Evolutionary conservation across 2,113 vertebrate genomes (phyloP), one percentile per base, ranked within the genome.

Genomic region (Chaenocephalus aceratus): DNA sequence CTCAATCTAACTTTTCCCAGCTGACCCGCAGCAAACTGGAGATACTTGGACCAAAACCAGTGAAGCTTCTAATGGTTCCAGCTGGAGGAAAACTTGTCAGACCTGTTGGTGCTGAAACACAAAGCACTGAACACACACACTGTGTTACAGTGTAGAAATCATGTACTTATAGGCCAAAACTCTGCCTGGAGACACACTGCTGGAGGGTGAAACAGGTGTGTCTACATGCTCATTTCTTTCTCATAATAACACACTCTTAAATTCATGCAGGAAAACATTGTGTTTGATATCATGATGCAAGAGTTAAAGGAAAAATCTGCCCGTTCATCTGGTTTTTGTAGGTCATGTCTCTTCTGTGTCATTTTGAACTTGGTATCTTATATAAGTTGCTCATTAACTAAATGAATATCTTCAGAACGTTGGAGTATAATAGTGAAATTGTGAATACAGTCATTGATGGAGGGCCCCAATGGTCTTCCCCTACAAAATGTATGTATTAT

Each of bases 301-400:
- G 14, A n/a, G 51, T 68, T 69, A 54, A 61, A 79, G 62, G 77
- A 74, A 83, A 84, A 74, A 77, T 82, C 68, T 49, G 69, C 79
- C 60, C 44, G 58, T 53, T 71, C 2, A 67, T 69, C 26, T 8
- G 14, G 49, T 26, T n/a, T 10, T 12, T 14, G 48, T 10, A 0
- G 8, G 3, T 60, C 36, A 41, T 41, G 7, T 41, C 2, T 3
- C 2, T 2, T 56, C 48, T 61, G 8, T n/a, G 5, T 61, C 0
- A 2, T 21, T 10, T 58, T 52, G 5, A 2, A 10, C 56, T 72
- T 62, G 6, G 36, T 41, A 41, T 41, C 36, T 41, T 41, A 30
- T 41, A 1, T 6, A 41, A 41, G 36, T 41, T 41, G 3, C 30
- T 30, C 30, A 30, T 30, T 30, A 30, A 26, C 30, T 30, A 30